These are phyloP conservation scores for Lithosia quadra DNA, from an alignment of 2,888 invertebrate genomes.

Conservation along the genomic window DNA sequence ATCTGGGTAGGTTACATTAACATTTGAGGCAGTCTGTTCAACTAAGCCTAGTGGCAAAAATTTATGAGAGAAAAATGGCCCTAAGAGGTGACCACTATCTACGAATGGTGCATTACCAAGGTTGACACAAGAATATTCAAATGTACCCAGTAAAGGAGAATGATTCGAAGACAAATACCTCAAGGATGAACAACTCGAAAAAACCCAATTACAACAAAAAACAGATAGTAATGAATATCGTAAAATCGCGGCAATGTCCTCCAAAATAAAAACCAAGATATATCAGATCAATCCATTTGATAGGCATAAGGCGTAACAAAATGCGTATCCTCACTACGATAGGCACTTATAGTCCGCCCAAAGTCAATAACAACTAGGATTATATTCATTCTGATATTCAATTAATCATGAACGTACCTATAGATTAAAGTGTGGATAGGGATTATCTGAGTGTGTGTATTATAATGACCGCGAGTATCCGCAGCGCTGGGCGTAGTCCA, in stretches of 20 bases:
- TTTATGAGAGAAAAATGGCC: background rate
- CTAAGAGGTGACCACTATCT: background rate
- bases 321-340: background rate
- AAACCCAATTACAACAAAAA: background rate
- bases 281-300: background rate
- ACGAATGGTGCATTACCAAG: background rate
- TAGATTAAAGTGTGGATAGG: constrained; percentile 63
- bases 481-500: constrained; percentile 63
- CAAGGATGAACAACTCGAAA: background rate
- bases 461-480: constrained; percentile 44
- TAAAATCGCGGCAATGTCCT: background rate
- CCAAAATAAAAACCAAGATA: background rate
- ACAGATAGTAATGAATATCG: background rate
- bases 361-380: constrained; percentile 6
- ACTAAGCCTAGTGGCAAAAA: too few relatives aligned
- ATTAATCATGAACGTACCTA: constrained; percentile 56
- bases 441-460: constrained; percentile 60
- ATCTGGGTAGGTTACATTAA: too few relatives aligned
- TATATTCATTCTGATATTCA: constrained; percentile 45
- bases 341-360: background rate
- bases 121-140: background rate
- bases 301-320: background rate
- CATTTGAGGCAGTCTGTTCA: too few relatives aligned
- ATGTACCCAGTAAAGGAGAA: too few relatives aligned
- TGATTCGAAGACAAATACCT: background rate